These are phyloP conservation scores for Luperina nickerlii DNA, from an alignment of 2,888 invertebrate genomes.

Conservation along the genomic window DNA sequence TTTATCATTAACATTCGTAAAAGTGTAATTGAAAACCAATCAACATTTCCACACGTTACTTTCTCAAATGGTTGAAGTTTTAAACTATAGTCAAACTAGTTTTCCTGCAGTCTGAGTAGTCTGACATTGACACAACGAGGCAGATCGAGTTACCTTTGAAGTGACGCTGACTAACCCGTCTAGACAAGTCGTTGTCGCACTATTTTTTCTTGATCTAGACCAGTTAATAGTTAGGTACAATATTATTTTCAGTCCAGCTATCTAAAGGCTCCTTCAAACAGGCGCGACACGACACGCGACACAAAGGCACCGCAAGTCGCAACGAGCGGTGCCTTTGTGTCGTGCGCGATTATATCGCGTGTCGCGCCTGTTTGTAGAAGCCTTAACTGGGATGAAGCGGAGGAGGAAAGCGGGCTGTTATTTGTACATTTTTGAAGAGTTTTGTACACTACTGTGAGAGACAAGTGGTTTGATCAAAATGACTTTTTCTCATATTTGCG, in stretches of 20 bases:
- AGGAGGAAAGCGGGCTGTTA: background rate
- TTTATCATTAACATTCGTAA: constrained; percentile 8
- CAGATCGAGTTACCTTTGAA: constrained; percentile 45
- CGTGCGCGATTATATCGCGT: too few relatives aligned
- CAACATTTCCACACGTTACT: constrained; percentile 16
- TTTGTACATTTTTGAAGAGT: background rate
- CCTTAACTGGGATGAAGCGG: background rate
- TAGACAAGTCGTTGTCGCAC: constrained; percentile 33
- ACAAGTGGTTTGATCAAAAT: background rate
- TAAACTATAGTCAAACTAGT: constrained; percentile 23
- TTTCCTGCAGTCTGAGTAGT: background rate
- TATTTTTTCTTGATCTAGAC: background rate
- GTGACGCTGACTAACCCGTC: constrained; percentile 31
- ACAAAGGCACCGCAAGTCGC: too few relatives aligned
- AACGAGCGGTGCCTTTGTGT: too few relatives aligned
- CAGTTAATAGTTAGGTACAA: constrained; percentile 15
- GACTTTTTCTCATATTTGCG: background rate
- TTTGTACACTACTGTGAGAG: background rate
- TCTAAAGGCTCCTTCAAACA: too few relatives aligned
- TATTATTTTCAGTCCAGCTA: constrained; percentile 13
- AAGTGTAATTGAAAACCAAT: constrained; percentile 25
- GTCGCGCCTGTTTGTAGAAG: too few relatives aligned
- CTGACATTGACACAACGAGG: constrained; percentile 45
- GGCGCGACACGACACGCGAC: too few relatives aligned
- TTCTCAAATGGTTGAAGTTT: constrained; percentile 20